Conservation (phyloP, 2,113 vertebrate genomes). For the Scartelaos histophorus region DNA sequence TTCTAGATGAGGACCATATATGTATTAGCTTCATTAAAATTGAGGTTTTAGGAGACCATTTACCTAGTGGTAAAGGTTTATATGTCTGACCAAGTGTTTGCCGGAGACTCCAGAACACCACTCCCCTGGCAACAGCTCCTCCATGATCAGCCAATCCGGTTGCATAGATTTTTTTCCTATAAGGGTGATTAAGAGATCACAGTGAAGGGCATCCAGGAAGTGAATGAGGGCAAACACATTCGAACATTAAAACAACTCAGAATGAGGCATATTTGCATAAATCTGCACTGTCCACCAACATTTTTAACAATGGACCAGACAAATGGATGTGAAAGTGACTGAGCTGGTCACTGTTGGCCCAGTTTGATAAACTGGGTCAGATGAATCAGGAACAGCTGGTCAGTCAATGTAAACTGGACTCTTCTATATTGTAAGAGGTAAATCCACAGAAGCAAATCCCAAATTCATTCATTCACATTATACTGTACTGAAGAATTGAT, state of each 20-base stretch:
- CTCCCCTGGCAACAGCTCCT: slow-evolving; percentile 73
- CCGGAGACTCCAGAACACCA: slow-evolving; percentile 27
- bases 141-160: slow-evolving; percentile 59
- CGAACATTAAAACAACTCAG: slow-evolving; percentile 5
- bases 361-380: slow-evolving; percentile 69
- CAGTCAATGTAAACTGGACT: slow-evolving; percentile 8
- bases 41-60: background rate
- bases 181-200: slow-evolving; percentile 56
- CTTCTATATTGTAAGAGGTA: background rate
- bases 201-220: slow-evolving; percentile 49
- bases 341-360: slow-evolving; percentile 54
- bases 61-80: background rate
- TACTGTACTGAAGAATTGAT: background rate
- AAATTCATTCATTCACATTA: background rate
- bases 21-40: no score
- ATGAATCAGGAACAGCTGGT: slow-evolving; percentile 53
- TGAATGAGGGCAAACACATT: slow-evolving; percentile 19
- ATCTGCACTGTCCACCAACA: slow-evolving; percentile 1
- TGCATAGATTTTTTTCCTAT: background rate
- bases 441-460: background rate
- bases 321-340: slow-evolving; percentile 59
- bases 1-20: no score
- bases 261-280: slow-evolving; percentile 29
- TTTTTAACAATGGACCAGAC: slow-evolving; percentile 42
- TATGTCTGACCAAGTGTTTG: slow-evolving; percentile 13